These are phyloP conservation scores for Sycophila texana DNA, from an alignment of 2,888 invertebrate species.

Conservation along the genomic window DNA sequence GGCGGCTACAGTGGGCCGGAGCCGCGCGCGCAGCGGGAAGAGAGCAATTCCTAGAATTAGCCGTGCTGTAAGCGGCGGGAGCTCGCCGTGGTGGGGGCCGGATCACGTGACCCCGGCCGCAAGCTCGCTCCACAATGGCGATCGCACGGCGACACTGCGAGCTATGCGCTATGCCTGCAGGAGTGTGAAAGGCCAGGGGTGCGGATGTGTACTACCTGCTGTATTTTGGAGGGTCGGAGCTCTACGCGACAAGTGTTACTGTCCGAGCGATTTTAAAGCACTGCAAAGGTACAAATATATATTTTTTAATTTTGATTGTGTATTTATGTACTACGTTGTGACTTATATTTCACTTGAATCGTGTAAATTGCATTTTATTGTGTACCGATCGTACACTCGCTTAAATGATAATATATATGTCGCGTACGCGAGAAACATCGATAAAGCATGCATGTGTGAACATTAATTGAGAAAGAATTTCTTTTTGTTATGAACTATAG, in stretches of 20 bases:
- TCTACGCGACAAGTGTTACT: too few relatives aligned
- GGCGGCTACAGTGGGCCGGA: constrained; percentile 36
- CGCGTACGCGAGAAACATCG: not conserved
- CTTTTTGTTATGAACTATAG: too few relatives aligned
- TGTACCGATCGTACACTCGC: not conserved
- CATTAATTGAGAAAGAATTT: too few relatives aligned
- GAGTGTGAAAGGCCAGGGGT: not conserved
- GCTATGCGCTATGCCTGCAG: not conserved
- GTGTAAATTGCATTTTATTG: too few relatives aligned
- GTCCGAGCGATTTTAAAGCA: too few relatives aligned
- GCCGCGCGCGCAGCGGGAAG: constrained; percentile 56
- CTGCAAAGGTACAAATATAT: too few relatives aligned
- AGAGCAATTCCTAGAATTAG: constrained; percentile 67
- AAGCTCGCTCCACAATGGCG: constrained; percentile 27
- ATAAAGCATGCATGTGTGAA: not conserved
- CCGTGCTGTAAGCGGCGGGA: constrained; percentile 69
- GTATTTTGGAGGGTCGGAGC: not conserved
- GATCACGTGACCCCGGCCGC: constrained; percentile 61
- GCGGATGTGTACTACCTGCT: not conserved
- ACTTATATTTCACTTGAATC: too few relatives aligned
- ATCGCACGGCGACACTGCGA: not conserved
- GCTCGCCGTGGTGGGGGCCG: constrained; percentile 58
- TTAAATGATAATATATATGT: not conserved
- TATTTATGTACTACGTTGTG: too few relatives aligned
- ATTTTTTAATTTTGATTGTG: too few relatives aligned